phyloP scores from a whole-genome alignment of 2,113 vertebrate species.

The Sporophila hypoxantha region DNA sequence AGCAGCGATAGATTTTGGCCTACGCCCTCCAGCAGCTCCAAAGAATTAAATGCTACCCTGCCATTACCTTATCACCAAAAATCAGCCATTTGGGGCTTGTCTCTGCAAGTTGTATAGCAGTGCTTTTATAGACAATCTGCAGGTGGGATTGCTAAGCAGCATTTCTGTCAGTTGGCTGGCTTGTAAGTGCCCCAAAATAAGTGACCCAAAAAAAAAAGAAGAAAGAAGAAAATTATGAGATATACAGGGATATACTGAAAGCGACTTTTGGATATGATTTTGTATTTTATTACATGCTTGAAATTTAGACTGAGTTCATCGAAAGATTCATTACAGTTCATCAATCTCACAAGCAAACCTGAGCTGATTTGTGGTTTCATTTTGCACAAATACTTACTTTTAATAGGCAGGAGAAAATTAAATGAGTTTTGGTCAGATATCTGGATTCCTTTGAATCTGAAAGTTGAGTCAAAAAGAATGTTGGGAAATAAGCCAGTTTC shows the following conservation, averaged over 20 bases:
- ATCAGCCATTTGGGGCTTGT: neutral
- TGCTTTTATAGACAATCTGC: neutral
- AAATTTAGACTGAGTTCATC: neutral
- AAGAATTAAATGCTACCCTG: neutral
- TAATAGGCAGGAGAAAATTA: slow-evolving; percentile 30
- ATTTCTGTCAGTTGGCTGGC: neutral
- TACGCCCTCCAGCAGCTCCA: neutral
- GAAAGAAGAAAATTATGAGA: neutral
- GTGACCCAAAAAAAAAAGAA: neutral
- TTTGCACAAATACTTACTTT: slow-evolving; percentile 23
- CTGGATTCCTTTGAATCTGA: slow-evolving; percentile 28
- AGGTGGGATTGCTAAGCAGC: neutral
- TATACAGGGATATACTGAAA: neutral
- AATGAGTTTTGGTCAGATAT: slow-evolving; percentile 36
- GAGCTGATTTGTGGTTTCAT: slow-evolving; percentile 29
- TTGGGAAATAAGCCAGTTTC: slow-evolving; percentile 18
- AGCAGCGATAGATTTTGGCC: neutral
- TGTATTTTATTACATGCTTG: slow-evolving; percentile 9
- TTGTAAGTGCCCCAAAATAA: neutral
- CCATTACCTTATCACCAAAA: neutral
- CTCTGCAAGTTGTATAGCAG: neutral
- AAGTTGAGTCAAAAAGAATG: slow-evolving; percentile 27
- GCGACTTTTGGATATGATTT: neutral
- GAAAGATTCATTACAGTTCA: neutral
- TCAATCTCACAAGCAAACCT: slow-evolving; percentile 13